Base-by-base conservation (phyloP, 2,888 invertebrate species). In the Coelogynopora nodosa region DNA sequence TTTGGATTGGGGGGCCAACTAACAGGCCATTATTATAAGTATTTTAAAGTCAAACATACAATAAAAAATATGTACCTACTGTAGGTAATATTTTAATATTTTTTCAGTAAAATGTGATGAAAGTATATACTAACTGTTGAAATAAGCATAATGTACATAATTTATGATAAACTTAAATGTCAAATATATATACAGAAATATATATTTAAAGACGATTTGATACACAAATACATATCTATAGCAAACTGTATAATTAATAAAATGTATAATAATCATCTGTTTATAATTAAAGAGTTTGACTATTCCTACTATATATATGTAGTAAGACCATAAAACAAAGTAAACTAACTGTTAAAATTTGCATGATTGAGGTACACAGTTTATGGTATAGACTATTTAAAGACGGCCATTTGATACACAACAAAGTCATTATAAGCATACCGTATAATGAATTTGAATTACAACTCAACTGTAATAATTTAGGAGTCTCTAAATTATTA, bases 51-150 rank as follows among this genome's bases (percentile, higher is more conserved):
- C 81, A 86, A 86, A 0, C 49, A 84, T 30, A 84, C 28, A 31
- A 31, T 18, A n/a, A 81, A 82, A 84, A 31, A 30, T n/a, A 27
- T 28, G 28, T 86, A 86, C 86, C 67, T 86, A 28, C 82, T 82
- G 5, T 84, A 31, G 49, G 82, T 67, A 31, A 67, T 49, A 30
- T 86, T 86, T 30, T 49, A 31, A 31, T 86, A 30, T 0, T 29
- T 0, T 86, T 86, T 86, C 0, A 74, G 74, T 49, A 49, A 49
- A 49, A 49, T 49, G 49, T 49, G 5, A 49, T 49, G 49, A 49
- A 49, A 49, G 10, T 49, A 49, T 49, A 49, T 49, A 49, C 49
- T 49, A 49, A 49, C 49, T 49, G 49, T 49, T 49, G 49, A 49
- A 49, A 49, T 49, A 49, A 49, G 49, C 49, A 49, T 49, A 18